phyloP scores from a whole-genome alignment of 2,113 vertebrate species.

The Anolis sagrei region DNA sequence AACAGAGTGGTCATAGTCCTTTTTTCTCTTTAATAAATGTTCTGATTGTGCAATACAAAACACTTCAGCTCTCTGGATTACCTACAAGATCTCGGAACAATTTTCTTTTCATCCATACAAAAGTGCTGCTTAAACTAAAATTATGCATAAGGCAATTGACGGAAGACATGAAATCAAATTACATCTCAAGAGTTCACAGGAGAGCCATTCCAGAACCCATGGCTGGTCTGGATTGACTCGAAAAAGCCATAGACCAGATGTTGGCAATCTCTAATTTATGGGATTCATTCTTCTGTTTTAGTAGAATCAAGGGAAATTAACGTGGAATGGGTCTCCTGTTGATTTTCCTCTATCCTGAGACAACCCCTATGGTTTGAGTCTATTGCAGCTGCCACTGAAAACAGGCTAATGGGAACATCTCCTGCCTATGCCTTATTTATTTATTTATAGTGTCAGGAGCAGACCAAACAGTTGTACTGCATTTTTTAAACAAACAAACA shows the following conservation, averaged over 20 bases:
- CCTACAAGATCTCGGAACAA: neutral
- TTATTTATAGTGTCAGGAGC: too few relatives aligned
- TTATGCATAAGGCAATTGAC: conserved; percentile 20
- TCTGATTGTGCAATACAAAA: neutral
- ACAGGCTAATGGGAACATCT: neutral
- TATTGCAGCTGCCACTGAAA: neutral
- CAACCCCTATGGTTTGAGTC: neutral
- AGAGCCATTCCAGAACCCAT: conserved; percentile 13
- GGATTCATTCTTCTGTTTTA: conserved; percentile 8
- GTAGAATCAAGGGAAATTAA: conserved; percentile 37
- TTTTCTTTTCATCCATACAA: neutral
- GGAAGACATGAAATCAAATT: conserved; percentile 26
- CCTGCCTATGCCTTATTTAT: too few relatives aligned
- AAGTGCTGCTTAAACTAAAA: conserved; percentile 7
- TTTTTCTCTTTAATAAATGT: neutral
- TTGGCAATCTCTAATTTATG: conserved; percentile 37
- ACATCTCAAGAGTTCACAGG: conserved; percentile 25
- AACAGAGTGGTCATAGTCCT: neutral
- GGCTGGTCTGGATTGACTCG: conserved; percentile 13
- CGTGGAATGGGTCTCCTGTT: conserved; percentile 12
- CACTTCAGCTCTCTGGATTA: neutral
- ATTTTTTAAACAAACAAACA: too few relatives aligned
- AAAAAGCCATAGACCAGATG: conserved; percentile 38
- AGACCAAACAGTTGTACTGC: too few relatives aligned
- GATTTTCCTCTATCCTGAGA: neutral